phyloP scores from a whole-genome alignment of 1,140 invertebrate genomes.

The Caenorhabditis briggsae region DNA sequence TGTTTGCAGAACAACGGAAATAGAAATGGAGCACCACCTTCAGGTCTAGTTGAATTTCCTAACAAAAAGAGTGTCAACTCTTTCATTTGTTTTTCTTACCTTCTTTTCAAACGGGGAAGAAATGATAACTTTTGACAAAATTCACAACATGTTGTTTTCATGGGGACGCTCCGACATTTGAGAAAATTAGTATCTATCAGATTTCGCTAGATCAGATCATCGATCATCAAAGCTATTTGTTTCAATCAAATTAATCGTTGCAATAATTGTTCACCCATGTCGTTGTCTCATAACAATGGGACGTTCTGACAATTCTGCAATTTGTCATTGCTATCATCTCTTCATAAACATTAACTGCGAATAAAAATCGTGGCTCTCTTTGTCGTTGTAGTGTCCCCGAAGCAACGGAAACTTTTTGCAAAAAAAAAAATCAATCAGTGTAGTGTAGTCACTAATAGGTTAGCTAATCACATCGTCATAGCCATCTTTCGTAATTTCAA shows the following conservation, averaged over 20 bases:
- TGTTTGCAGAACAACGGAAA: slow-evolving; percentile 59
- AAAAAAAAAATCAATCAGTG: not conserved
- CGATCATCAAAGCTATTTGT: too few species aligned
- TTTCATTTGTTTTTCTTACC: not conserved
- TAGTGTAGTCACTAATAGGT: not conserved
- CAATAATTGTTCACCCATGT: not conserved
- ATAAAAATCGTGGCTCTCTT: not conserved
- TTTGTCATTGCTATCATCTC: not conserved
- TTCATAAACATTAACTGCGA: too few species aligned
- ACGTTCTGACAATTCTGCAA: not conserved
- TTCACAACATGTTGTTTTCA: not conserved
- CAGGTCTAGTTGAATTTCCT: slow-evolving; percentile 57
- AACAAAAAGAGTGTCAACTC: slow-evolving; percentile 4
- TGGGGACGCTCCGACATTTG: not conserved
- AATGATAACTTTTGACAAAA: not conserved
- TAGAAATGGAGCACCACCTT: slow-evolving; percentile 57
- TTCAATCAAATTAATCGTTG: too few species aligned
- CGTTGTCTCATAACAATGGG: not conserved
- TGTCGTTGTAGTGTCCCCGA: slow-evolving; percentile 27
- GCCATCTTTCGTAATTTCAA: not conserved
- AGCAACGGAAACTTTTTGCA: not conserved
- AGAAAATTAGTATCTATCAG: too few species aligned
- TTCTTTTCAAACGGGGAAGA: not conserved
- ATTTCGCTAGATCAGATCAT: too few species aligned
- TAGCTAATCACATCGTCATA: not conserved